These are phyloP conservation scores for Avahi laniger DNA, from an alignment of 2,797 vertebrate species.

Conservation along the genomic window DNA sequence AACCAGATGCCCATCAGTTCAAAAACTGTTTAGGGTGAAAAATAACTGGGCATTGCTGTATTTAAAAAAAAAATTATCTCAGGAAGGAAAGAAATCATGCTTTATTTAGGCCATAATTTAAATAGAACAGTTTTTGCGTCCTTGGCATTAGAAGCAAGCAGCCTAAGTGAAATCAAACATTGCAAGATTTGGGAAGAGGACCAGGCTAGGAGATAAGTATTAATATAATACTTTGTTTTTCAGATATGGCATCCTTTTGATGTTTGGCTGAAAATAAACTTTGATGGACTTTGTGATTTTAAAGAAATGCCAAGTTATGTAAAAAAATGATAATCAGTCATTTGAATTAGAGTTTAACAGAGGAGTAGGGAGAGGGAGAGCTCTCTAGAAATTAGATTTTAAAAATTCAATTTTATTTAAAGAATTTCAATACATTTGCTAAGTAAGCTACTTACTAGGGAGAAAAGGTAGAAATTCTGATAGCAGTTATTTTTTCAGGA, in stretches of 20 bases:
- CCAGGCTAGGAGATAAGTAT: constrained; percentile 9
- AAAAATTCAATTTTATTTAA: not conserved
- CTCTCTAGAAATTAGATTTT: not conserved
- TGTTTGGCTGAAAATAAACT: constrained; percentile 52
- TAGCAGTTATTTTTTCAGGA: not conserved
- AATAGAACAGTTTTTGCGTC: constrained; percentile 14
- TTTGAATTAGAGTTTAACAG: not conserved
- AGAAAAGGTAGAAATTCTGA: not conserved
- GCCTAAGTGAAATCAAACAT: constrained; percentile 57
- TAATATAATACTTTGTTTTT: constrained; percentile 45
- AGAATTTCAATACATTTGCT: not conserved
- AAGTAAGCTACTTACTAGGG: not conserved
- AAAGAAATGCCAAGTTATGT: constrained; percentile 40
- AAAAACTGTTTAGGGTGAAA: not conserved
- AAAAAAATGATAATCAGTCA: not conserved
- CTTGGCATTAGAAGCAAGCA: constrained; percentile 45
- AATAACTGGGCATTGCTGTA: not conserved
- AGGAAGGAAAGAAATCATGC: not conserved
- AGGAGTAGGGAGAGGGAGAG: not conserved
- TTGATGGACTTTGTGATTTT: constrained; percentile 17
- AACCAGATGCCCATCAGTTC: not conserved
- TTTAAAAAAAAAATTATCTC: constrained; percentile 52
- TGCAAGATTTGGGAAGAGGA: not conserved
- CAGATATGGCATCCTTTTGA: not conserved
- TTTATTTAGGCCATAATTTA: constrained; percentile 41